A percentile compares a stretch with the other conserved stretches of the same genome.
These are phyloP conservation scores for Lagorchestes hirsutus DNA, from an alignment of 2,797 vertebrate species.

Conservation along the genomic window DNA sequence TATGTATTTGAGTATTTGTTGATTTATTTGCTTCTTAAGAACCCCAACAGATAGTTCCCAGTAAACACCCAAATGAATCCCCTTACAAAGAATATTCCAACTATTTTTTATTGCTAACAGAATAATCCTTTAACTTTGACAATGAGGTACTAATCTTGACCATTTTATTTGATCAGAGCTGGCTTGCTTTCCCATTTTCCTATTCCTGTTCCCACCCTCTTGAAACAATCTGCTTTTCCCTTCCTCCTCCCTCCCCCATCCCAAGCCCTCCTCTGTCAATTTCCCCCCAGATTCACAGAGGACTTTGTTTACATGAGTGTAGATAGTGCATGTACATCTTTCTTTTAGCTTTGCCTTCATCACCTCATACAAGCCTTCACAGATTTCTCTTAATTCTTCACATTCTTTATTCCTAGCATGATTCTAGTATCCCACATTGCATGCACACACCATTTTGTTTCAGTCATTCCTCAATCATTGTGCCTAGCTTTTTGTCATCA, in stretches of 20 bases:
- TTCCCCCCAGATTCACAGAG: conserved; percentile 3
- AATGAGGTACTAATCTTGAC: background rate
- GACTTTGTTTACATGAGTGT: background rate
- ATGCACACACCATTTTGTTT: background rate
- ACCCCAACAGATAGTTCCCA: background rate
- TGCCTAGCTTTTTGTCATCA: background rate
- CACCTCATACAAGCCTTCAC: background rate
- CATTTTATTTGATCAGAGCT: background rate
- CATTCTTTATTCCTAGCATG: background rate
- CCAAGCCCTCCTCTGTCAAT: background rate
- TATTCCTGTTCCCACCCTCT: background rate
- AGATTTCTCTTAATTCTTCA: background rate
- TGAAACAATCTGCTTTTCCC: background rate
- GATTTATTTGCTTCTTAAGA: background rate
- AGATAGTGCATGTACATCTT: background rate
- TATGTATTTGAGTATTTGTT: background rate
- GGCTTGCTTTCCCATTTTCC: background rate
- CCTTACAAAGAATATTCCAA: background rate
- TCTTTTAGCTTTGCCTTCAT: background rate
- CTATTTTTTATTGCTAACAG: background rate
- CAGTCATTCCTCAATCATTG: background rate
- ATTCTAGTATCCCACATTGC: background rate
- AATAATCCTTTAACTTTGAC: background rate
- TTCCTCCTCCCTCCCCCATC: background rate
- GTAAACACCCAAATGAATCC: background rate